Evolutionary conservation across 1,140 invertebrate genomes (phyloP).

Genomic region (Eurosta solidaginis): DNA sequence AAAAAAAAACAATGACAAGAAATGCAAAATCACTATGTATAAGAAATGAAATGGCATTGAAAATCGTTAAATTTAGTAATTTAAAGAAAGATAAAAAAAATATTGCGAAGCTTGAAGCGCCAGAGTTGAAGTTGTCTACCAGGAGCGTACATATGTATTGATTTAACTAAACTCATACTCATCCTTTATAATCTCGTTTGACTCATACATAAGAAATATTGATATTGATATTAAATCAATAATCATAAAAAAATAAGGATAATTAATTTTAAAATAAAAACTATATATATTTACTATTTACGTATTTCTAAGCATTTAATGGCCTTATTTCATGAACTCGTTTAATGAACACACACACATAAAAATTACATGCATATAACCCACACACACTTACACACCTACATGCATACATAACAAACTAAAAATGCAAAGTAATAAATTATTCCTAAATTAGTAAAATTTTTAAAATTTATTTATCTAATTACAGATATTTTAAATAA

Average conservation of each 20-base stretch:
- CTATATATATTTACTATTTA: background rate
- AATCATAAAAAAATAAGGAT: background rate
- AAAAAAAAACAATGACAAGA: background rate
- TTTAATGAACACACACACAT: background rate
- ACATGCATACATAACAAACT: background rate
- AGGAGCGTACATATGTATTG: background rate
- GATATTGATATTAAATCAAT: background rate
- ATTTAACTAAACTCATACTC: background rate
- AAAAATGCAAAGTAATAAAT: background rate
- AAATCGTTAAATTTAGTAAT: background rate
- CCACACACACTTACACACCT: background rate
- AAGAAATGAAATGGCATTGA: background rate
- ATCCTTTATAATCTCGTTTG: background rate
- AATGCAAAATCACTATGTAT: background rate
- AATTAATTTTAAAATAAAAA: background rate
- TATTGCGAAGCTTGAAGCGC: background rate
- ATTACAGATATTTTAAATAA: background rate
- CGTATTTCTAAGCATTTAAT: slow-evolving; percentile 7
- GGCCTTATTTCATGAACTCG: slow-evolving; percentile 23
- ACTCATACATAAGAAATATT: background rate
- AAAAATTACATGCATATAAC: background rate
- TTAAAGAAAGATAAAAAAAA: background rate
- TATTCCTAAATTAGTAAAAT: slow-evolving; percentile 26
- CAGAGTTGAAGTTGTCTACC: background rate
- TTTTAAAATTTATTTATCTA: slow-evolving; percentile 26